Evolutionary conservation across 2,797 vertebrate species (phyloP), one percentile per base, ranked within the genome.

Genomic region (Oryzias sinensis): DNA sequence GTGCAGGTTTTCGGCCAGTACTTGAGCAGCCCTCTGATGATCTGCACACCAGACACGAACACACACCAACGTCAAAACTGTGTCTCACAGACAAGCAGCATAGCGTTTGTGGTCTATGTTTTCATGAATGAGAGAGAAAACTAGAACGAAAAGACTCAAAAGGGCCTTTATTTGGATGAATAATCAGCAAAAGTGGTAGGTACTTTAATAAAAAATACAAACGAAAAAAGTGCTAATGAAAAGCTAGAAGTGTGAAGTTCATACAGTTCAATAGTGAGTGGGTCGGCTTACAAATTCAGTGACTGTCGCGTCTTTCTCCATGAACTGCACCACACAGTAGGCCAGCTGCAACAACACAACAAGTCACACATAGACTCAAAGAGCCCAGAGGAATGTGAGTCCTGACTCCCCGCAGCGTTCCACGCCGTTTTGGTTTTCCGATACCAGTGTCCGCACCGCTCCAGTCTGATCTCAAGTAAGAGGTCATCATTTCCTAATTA

Each of bases 1-100:
- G 95, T 96, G 83, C 94, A 96, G 74, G 95, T 96, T 91, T 96
- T 97, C 1, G 95, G 95, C 95, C 95, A 97, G 79, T 95, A 97
- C 83, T 96, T 97, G 62, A 97, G 91, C 70, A 97, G 85, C 27
- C 95, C 95, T 80, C 94, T 91, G 79, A 97, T 95, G 80, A 97
- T 95, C 95, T 97, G 89, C 49, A 77, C 59, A 76, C 54, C 67
- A 56, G 65, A 78, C 33, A 59, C 17, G 46, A 70, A 72, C 25
- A 57, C 14, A n/a, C 1, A 48, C 25, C 45, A 44, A 47, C 65
- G 54, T 65, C 29, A 58, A 80, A 66, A 60, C 62, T 9, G 50
- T 44, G 52, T 48, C 42, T 24, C 43, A 61, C 51, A 59, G 14
- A 29, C 64, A 70, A 65, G 65, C 54, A 43, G 59, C 49, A 47